These are phyloP conservation scores for Pandemis corylana DNA, from an alignment of 2,888 invertebrate genomes.

Conservation along the genomic window DNA sequence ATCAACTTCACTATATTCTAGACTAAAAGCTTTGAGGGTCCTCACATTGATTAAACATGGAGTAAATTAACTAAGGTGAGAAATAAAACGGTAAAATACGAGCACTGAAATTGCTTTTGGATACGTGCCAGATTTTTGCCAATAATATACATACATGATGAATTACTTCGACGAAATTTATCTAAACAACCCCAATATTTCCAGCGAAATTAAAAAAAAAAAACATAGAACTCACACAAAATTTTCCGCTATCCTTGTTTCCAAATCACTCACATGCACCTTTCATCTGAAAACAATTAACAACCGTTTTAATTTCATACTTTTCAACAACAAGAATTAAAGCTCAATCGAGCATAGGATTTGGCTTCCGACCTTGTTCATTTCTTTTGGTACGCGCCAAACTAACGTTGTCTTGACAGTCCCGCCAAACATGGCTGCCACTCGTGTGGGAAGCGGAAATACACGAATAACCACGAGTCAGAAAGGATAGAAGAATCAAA, in stretches of 20 bases:
- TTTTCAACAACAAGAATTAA: conserved; percentile 1
- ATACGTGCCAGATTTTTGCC: conserved; percentile 50
- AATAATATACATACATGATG: conserved; percentile 45
- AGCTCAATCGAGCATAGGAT: conserved; percentile 50
- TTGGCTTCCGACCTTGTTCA: conserved; percentile 72
- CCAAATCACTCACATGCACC: neutral
- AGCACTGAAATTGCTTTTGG: conserved; percentile 51
- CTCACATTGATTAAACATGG: conserved; percentile 43
- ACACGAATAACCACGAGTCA: conserved; percentile 80
- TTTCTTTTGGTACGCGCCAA: conserved; percentile 76
- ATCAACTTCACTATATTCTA: neutral
- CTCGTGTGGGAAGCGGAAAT: conserved; percentile 83
- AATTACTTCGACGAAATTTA: conserved; percentile 14
- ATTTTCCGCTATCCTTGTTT: neutral
- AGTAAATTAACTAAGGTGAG: conserved; percentile 51
- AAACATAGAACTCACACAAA: conserved; percentile 19
- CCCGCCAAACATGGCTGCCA: conserved; percentile 83
- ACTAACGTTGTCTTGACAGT: conserved; percentile 83
- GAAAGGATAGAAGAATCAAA: conserved; percentile 75
- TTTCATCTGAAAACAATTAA: conserved; percentile 29
- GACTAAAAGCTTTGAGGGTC: neutral
- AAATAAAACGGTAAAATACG: conserved; percentile 55
- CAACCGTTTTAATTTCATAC: conserved; percentile 3
- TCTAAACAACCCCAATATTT: neutral
- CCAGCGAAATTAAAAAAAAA: neutral